Percentiles rank a stretch among this genome's conserved stretches.
Conservation (phyloP, 2,113 vertebrate genomes). For the Balaenoptera acutorostrata region DNA sequence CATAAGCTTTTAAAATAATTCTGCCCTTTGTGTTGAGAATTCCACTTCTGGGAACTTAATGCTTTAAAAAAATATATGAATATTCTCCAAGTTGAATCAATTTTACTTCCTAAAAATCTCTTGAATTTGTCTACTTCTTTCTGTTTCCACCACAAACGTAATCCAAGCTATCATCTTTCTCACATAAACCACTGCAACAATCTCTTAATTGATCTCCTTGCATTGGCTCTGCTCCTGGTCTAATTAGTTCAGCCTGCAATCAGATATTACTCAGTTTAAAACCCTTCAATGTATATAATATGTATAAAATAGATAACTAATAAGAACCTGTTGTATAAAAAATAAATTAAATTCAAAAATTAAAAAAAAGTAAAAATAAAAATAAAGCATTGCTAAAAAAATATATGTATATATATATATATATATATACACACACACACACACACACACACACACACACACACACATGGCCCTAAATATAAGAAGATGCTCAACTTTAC, state of each 20-base stretch:
- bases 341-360: too few species aligned
- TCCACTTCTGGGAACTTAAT: neutral
- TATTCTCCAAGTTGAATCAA: neutral
- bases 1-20: slow-evolving; percentile 38
- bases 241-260: neutral
- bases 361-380: too few species aligned
- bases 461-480: neutral
- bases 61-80: neutral
- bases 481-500: neutral
- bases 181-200: neutral
- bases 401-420: too few species aligned
- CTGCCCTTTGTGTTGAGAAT: neutral
- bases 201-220: neutral
- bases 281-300: neutral
- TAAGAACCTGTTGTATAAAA: too few species aligned
- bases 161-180: neutral
- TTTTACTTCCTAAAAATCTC: slow-evolving; percentile 30
- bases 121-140: neutral
- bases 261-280: neutral
- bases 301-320: too few species aligned
- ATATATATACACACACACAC: too few species aligned
- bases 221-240: neutral
- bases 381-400: too few species aligned
- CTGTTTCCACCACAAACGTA: neutral
- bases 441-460: too few species aligned